These are phyloP conservation scores for Eupeodes latifasciatus DNA, from an alignment of 2,888 invertebrate genomes.

Conservation along the genomic window DNA sequence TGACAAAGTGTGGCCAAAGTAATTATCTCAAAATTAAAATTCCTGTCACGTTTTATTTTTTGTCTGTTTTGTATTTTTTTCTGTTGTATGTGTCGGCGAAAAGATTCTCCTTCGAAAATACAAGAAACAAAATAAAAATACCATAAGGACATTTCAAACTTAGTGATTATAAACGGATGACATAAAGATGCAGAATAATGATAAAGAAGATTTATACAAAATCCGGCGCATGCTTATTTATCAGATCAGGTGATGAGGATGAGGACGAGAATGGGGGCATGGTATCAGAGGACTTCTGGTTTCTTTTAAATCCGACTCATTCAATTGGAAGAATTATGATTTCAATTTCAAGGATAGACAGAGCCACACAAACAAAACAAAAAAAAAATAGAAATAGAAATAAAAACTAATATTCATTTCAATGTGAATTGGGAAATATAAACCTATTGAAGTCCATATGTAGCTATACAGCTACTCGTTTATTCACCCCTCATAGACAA, in stretches of 20 bases:
- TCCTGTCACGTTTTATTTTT: constrained; percentile 78
- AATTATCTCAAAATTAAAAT: constrained; percentile 80
- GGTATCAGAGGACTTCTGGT: not conserved
- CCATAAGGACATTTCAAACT: constrained; percentile 57
- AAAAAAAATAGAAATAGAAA: not conserved
- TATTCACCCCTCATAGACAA: constrained; percentile 43
- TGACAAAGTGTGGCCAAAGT: constrained; percentile 71
- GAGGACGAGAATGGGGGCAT: not conserved
- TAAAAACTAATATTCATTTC: constrained; percentile 60
- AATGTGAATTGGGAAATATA: constrained; percentile 32
- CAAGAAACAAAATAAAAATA: not conserved
- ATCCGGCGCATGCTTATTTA: constrained; percentile 62
- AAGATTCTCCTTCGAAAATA: not conserved
- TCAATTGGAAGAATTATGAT: constrained; percentile 54
- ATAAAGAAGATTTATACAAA: constrained; percentile 4
- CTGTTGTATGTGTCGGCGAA: not conserved
- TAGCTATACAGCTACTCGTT: constrained; percentile 11
- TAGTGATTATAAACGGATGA: constrained; percentile 63
- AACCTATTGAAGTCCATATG: constrained; percentile 39
- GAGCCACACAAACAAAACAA: not conserved
- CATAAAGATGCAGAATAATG: constrained; percentile 41
- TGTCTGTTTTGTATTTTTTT: constrained; percentile 8
- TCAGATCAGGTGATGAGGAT: constrained; percentile 52
- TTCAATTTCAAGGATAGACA: constrained; percentile 43
- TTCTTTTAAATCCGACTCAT: constrained; percentile 29